Conservation (phyloP, 1,140 invertebrate species). For the Papilio helenus region DNA sequence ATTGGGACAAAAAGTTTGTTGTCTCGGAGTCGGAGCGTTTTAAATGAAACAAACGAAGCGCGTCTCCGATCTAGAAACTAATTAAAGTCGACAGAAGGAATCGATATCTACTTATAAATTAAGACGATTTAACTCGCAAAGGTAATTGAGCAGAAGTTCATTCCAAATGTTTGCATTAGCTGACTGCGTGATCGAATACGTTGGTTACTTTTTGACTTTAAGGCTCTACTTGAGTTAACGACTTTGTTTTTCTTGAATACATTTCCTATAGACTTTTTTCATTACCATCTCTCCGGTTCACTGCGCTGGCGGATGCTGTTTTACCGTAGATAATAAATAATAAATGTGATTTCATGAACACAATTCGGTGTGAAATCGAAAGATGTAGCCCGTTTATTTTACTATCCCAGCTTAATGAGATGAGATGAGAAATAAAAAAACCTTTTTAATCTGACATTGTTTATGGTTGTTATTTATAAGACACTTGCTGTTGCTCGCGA, state of each 20-base stretch:
- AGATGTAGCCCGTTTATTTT: conserved; percentile 32
- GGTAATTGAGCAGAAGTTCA: conserved; percentile 76
- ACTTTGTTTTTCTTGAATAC: no score
- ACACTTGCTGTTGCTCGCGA: no score
- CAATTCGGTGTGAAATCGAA: conserved; percentile 37
- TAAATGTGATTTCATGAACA: conserved; percentile 45
- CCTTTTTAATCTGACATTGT: no score
- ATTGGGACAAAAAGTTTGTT: not conserved
- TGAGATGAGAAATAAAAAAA: conserved; percentile 11
- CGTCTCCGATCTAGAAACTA: conserved; percentile 70
- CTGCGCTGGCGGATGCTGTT: conserved; percentile 38
- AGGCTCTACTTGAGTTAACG: no score
- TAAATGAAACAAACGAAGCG: conserved; percentile 72
- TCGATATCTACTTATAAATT: conserved; percentile 78
- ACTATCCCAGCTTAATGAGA: conserved; percentile 24
- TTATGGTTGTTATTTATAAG: no score
- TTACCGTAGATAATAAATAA: conserved; percentile 39
- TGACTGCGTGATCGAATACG: no score
- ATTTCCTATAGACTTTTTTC: no score
- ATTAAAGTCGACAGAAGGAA: conserved; percentile 74
- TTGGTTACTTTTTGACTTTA: no score
- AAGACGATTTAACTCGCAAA: conserved; percentile 72
- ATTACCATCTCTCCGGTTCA: conserved; percentile 31
- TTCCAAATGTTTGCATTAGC: conserved; percentile 68
- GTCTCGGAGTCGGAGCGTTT: conserved; percentile 37